phyloP scores from a whole-genome alignment of 1,140 invertebrate species.

The Zaprionus inermis region DNA sequence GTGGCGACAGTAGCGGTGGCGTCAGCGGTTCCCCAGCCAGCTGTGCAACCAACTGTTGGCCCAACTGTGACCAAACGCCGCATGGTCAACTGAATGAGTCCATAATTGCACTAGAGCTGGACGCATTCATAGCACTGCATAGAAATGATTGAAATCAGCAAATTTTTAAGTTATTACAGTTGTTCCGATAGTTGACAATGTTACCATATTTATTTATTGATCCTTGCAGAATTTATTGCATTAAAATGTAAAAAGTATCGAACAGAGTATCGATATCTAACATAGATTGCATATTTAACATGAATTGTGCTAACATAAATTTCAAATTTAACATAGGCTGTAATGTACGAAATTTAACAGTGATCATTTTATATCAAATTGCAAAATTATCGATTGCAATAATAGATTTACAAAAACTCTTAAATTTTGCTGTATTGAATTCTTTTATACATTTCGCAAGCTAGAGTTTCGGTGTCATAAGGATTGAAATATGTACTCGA shows the following conservation, averaged over 20 bases:
- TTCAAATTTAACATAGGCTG: too few relatives aligned
- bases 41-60: slow-evolving; percentile 75
- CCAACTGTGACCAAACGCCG: slow-evolving; percentile 35
- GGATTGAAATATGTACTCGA: neutral
- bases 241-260: neutral
- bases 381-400: too few relatives aligned
- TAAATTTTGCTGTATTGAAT: neutral
- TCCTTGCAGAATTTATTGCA: neutral
- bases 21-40: slow-evolving; percentile 45
- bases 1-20: slow-evolving; percentile 1
- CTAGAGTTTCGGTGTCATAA: neutral
- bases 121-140: slow-evolving; percentile 5
- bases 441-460: neutral
- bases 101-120: slow-evolving; percentile 50
- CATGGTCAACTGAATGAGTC: slow-evolving; percentile 55
- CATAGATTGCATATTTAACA: neutral
- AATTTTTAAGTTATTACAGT: neutral
- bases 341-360: too few relatives aligned
- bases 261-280: neutral
- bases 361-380: too few relatives aligned
- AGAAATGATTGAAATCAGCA: neutral
- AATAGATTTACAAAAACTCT: neutral
- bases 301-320: too few relatives aligned
- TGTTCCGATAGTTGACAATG: neutral
- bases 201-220: neutral